These are phyloP conservation scores for Karalla daura DNA, from an alignment of 2,797 vertebrate genomes.

Conservation along the genomic window DNA sequence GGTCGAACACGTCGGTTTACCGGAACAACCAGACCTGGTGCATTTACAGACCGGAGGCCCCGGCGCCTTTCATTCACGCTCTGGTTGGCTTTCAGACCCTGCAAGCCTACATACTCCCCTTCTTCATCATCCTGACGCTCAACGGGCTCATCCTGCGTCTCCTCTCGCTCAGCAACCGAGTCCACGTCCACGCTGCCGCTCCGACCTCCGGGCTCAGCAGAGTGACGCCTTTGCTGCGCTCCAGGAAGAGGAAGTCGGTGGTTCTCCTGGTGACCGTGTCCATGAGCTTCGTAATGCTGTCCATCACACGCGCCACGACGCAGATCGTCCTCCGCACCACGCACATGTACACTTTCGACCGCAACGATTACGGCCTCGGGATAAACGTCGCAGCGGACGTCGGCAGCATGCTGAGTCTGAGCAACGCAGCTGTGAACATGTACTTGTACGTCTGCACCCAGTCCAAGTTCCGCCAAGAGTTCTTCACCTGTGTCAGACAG, in stretches of 20 bases:
- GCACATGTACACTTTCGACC: constrained; percentile 50
- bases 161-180: constrained; percentile 66
- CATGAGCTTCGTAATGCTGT: constrained; percentile 72
- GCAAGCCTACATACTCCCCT: constrained; percentile 69
- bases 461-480: constrained; percentile 68
- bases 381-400: constrained; percentile 75
- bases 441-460: constrained; percentile 79
- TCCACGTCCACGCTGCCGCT: constrained; percentile 36
- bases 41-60: constrained; percentile 57
- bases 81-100: constrained; percentile 75
- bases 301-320: constrained; percentile 64
- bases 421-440: constrained; percentile 73
- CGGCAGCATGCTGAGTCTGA: constrained; percentile 78
- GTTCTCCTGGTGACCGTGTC: constrained; percentile 74
- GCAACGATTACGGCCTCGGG: constrained; percentile 60
- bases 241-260: constrained; percentile 70
- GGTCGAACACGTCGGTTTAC: constrained; percentile 69
- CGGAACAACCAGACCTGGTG: constrained; percentile 50
- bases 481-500: constrained; percentile 52
- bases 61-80: constrained; percentile 53
- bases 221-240: constrained; percentile 46
- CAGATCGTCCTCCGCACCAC: constrained; percentile 74
- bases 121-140: constrained; percentile 69
- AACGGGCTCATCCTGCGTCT: constrained; percentile 70
- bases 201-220: constrained; percentile 17